These are phyloP conservation scores for Elysia chlorotica DNA, from an alignment of 1,140 invertebrate species.

Conservation along the genomic window DNA sequence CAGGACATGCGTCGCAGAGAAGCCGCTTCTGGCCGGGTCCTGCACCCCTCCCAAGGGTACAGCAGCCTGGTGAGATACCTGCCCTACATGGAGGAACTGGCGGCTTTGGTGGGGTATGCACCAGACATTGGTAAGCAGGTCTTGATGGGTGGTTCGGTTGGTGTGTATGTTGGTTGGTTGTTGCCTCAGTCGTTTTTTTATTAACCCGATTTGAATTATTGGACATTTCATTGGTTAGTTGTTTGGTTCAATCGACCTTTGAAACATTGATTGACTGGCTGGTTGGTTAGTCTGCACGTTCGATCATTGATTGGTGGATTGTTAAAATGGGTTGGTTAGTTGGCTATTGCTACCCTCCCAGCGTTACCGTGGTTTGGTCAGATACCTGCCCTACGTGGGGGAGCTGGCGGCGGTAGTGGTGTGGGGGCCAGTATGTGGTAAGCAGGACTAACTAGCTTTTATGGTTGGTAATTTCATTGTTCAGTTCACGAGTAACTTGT, in stretches of 20 bases:
- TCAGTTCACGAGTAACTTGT: too few species aligned
- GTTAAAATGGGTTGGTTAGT: too few species aligned
- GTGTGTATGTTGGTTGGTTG: background rate
- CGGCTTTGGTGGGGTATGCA: slow-evolving; percentile 57
- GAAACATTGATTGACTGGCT: background rate
- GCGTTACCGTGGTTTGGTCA: slow-evolving; percentile 57
- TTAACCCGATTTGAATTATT: background rate
- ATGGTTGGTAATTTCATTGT: background rate
- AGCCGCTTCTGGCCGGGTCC: slow-evolving; percentile 26
- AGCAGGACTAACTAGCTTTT: slow-evolving; percentile 18
- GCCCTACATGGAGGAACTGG: slow-evolving; percentile 63
- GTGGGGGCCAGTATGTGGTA: slow-evolving; percentile 57
- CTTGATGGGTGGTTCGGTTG: background rate
- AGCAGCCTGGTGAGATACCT: slow-evolving; percentile 61
- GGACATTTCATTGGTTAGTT: background rate
- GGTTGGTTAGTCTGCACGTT: background rate
- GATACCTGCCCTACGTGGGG: slow-evolving; percentile 63
- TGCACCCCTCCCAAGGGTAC: slow-evolving; percentile 40
- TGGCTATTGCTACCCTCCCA: slow-evolving; percentile 30
- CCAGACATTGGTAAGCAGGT: slow-evolving; percentile 54
- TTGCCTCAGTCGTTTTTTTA: background rate
- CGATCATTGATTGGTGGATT: background rate
- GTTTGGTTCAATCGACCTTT: background rate
- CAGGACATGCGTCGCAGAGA: slow-evolving; percentile 37
- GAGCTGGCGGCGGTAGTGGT: slow-evolving; percentile 61